A percentile compares a stretch with the other conserved stretches of the same genome.
Conservation (phyloP, 1,140 invertebrate genomes). For the Ditylenchus dipsaci region DNA sequence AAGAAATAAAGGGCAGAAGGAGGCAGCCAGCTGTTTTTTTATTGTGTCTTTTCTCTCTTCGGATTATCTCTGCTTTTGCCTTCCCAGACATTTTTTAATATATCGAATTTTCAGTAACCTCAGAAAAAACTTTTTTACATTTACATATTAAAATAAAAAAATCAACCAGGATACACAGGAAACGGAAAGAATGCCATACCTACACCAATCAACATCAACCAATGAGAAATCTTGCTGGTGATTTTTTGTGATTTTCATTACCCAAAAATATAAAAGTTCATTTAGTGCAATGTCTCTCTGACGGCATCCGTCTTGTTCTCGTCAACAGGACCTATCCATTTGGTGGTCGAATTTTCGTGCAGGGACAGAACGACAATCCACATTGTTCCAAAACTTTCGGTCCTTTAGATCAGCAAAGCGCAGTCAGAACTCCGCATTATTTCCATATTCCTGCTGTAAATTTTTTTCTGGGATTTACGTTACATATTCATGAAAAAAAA, state of each 20-base stretch:
- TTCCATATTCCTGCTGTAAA: conserved; percentile 39
- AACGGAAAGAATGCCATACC: background rate
- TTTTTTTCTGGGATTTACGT: background rate
- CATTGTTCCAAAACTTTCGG: conserved; percentile 46
- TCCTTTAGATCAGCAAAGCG: background rate
- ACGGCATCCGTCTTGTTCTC: conserved; percentile 45
- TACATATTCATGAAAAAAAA: too few relatives aligned
- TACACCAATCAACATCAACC: background rate
- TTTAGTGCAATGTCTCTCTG: conserved; percentile 42
- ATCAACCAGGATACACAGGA: background rate
- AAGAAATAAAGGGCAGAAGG: too few relatives aligned
- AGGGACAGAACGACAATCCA: conserved; percentile 52
- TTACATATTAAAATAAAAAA: too few relatives aligned
- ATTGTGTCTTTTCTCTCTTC: too few relatives aligned
- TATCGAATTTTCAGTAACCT: too few relatives aligned
- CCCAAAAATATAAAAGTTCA: background rate
- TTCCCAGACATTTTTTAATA: too few relatives aligned
- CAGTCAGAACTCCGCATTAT: conserved; percentile 15
- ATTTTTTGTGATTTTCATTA: background rate
- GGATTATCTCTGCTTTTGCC: too few relatives aligned
- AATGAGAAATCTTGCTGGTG: background rate
- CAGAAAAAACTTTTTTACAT: too few relatives aligned
- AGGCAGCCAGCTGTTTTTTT: too few relatives aligned
- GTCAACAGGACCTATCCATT: conserved; percentile 36
- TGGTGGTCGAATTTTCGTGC: conserved; percentile 46